phyloP scores from a whole-genome alignment of 1,140 invertebrate genomes.

The Pseudachorutes palmiensis region DNA sequence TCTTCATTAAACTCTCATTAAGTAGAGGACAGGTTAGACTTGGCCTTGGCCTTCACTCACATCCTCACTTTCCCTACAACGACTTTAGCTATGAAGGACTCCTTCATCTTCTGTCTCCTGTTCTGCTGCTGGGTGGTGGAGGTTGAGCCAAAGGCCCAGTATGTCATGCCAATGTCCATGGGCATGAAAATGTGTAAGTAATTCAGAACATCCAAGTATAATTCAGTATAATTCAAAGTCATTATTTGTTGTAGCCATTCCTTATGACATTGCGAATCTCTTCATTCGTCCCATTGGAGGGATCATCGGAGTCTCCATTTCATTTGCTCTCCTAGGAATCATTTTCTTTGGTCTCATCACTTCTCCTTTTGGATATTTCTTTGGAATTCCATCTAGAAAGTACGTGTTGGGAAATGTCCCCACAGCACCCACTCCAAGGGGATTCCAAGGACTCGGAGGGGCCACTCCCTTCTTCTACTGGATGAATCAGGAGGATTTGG shows the following conservation, averaged over 20 bases:
- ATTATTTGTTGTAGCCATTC: constrained; percentile 9
- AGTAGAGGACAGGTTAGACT: no score
- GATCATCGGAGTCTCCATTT: background rate
- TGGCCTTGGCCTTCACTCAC: no score
- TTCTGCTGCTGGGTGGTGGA: background rate
- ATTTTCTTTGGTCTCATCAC: constrained; percentile 36
- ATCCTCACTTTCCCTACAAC: no score
- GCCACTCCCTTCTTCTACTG: background rate
- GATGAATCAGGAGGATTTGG: background rate
- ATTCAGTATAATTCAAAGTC: background rate
- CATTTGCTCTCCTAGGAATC: constrained; percentile 17
- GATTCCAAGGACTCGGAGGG: background rate
- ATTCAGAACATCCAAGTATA: background rate
- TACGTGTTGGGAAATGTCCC: constrained; percentile 31
- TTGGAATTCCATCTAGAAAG: constrained; percentile 34
- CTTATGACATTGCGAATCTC: constrained; percentile 31
- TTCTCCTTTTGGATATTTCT: constrained; percentile 34
- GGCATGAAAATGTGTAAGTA: constrained; percentile 7
- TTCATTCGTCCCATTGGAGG: constrained; percentile 27
- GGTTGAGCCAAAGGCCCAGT: background rate
- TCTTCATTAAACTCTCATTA: no score
- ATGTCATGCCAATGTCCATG: constrained; percentile 6
- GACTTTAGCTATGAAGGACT: no score
- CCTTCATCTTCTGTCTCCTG: background rate
- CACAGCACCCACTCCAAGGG: background rate